Conservation (phyloP, 2,797 vertebrate species). For the Catamblyrhynchus diadema region DNA sequence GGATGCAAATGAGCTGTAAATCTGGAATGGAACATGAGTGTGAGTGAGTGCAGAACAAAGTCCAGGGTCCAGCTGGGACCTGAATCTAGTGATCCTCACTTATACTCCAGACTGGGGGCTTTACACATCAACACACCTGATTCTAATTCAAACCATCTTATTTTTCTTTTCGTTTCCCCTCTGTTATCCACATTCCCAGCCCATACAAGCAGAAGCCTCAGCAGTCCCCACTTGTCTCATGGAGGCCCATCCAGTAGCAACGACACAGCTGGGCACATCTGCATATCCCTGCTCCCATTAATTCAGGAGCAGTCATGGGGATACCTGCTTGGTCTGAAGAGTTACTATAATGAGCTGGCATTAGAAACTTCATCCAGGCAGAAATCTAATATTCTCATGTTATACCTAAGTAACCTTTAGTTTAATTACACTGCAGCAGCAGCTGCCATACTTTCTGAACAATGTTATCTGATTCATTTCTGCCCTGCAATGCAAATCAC, state of each 20-base stretch:
- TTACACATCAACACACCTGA: neutral
- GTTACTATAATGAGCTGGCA: neutral
- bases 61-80: neutral
- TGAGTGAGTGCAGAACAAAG: neutral
- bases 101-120: too few species aligned
- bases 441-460: neutral
- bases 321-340: neutral
- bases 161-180: neutral
- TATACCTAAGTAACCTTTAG: neutral
- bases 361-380: neutral
- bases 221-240: neutral
- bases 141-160: neutral
- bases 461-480: neutral
- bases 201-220: neutral
- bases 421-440: neutral
- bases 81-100: neutral
- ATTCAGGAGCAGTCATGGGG: neutral
- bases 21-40: neutral
- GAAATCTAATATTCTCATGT: neutral
- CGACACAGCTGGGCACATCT: neutral
- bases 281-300: neutral
- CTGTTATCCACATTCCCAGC: neutral
- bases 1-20: neutral
- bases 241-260: neutral
- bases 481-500: neutral